Base-by-base conservation (phyloP, 2,888 invertebrate species). In the Campoletis raptor region DNA sequence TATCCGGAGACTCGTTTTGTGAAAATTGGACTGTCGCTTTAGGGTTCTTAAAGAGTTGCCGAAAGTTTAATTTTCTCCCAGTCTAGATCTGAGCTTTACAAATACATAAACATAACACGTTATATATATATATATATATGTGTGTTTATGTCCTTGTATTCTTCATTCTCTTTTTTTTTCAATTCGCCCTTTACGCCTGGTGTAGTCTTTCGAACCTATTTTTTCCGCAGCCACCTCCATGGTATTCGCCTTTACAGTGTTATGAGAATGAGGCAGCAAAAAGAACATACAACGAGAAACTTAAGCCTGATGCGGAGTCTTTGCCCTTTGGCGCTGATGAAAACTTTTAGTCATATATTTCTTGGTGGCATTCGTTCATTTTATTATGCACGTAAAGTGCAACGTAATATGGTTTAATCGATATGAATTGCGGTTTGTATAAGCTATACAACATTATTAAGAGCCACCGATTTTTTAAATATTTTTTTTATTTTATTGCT, bases 1-100 rank as follows among this genome's bases (percentile, higher is more conserved):
- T 84, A 89, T 83, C 90, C 88, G 67, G 90, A 91, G 91, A 90
- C 90, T 90, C 91, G 90, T 91, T 88, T 88, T 77, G 85, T 89
- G 90, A 90, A 92, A 92, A 92, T 92, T 92, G 92, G 90, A 91
- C 91, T 90, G 91, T 90, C 91, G 90, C 90, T 90, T 91, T 90
- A 88, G 90, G 88, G 88, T 89, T 89, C 89, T 91, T 90, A 90
- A 90, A 90, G 90, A 91, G 90, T 90, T 90, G 90, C 90, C 91
- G 89, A 91, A 91, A 90, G 90, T 92, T 92, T 91, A 92, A 92
- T 92, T 92, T 90, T 90, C 85, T 86, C 57, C 69, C 57, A 83
- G 83, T 88, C 48, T 42, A 40, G 67, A 64, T 72, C 24, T 18
- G n/a, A 15, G n/a, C 45, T 66, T 74, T 67, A 24, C 61, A 57